Base-by-base conservation (phyloP, 2,113 vertebrate species). In the Dipodomys merriami region DNA sequence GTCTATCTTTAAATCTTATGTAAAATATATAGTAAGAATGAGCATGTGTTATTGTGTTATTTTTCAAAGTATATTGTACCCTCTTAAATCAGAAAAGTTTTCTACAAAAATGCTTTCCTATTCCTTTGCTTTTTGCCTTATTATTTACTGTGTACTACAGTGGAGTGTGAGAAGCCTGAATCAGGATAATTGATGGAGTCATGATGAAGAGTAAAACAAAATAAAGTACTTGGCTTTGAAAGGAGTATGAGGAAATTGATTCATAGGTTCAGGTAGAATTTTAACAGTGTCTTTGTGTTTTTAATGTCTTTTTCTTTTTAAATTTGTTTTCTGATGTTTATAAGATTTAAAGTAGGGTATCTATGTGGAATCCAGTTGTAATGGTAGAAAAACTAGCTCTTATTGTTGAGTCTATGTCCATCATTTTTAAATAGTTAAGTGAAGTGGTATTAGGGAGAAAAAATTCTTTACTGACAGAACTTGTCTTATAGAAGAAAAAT, bases 221-320 rank as follows among this genome's bases (percentile, higher is more conserved):
- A 18, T 18, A 60, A 93, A 92, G 64, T 85, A 23, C 80, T 86
- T 57, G 53, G 69, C 35, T 91, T 91, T 91, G 29, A 90, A 93
- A 95, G 76, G 86, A 77, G 94, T 91, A 79, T 88, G 33, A 91
- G 18, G 79, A 13, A 73, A 67, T 6, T 86, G 69, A 88, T 80
- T 92, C 69, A 57, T 88, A 86, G 72, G 25, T 69, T 92, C 49
- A 82, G 65, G 11, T 92, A 53, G 67, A 83, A 72, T 90, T 86
- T 92, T 92, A 64, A 39, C 7, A 83, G 46, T 72, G 72, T 88
- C 8, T 12, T 83, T 91, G 78, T 71, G 83, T 88, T 89, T 83
- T 89, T 83, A 39, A 46, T 78, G 5, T 87, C 6, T 79, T 65
- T 53, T 53, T 53, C 12, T 53, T 53, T 53, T 9, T 53, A 11